Base-by-base conservation (phyloP, 2,797 vertebrate species). In the Pempheris klunzingeri region DNA sequence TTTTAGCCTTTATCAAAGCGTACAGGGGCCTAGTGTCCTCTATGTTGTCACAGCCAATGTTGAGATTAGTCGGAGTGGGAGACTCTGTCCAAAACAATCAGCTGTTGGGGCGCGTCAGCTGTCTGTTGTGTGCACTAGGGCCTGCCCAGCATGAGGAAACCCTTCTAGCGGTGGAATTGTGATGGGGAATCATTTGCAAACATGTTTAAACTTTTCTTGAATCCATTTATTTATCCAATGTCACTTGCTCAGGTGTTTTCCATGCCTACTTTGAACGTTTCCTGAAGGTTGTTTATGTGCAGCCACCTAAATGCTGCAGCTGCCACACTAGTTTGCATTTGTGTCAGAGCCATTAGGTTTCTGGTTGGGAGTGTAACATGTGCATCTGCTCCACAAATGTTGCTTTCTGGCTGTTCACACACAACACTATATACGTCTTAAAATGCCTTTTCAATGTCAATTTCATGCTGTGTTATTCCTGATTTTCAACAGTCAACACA, bases 261-360 rank as follows among this genome's bases (percentile, higher is more conserved):
- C 32, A 39, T 60, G 49, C 1, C 62, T 11, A 54, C 22, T 26
- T n/a, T n/a, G n/a, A 68, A 74, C 61, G 22, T 71, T 78, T 85
- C 69, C 82, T 63, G 32, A 82, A 72, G 75, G 73, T 78, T 85
- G 74, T 87, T 88, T 84, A 66, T 73, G 68, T 85, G 69, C 72
- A 70, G 77, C 44, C 15, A 41, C 34, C 39, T 57, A 70, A 83
- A 82, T 59, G 57, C 68, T 30, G 71, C 65, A 28, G 65, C 67
- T 50, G 7, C 41, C 34, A 69, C n/a, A 2, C 38, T 44, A 24
- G 65, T 77, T 88, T 90, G 71, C 71, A 65, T 90, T 78, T 79
- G 41, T 73, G 53, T 81, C 60, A 0, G 52, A 72, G 62, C 26
- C n/a, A 44, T 77, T 64, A 54, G 50, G 57, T 71, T 82, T 78